Evolutionary conservation across 2,888 invertebrate species (phyloP).

Genomic region (Salticus scenicus): DNA sequence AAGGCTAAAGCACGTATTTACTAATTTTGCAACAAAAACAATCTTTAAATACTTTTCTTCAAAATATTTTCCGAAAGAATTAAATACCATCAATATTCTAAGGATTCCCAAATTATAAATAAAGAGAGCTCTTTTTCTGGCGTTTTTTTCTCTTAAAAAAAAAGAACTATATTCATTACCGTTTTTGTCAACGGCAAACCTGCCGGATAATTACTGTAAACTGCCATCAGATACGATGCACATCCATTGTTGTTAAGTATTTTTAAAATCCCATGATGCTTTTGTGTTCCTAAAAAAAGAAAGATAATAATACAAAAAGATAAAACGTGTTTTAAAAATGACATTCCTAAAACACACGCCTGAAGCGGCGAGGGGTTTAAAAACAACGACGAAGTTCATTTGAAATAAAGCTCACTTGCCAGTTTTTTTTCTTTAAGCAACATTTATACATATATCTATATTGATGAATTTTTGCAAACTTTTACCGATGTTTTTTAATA

Average conservation of each 20-base stretch:
- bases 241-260: conserved; percentile 66
- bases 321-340: conserved; percentile 49
- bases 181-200: conserved; percentile 19
- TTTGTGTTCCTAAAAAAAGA: background rate
- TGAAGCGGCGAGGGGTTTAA: conserved; percentile 51
- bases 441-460: conserved; percentile 20
- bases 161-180: conserved; percentile 15
- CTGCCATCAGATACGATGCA: conserved; percentile 31
- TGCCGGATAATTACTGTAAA: conserved; percentile 14
- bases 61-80: background rate
- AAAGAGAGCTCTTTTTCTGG: background rate
- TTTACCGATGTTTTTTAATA: conserved; percentile 12
- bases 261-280: conserved; percentile 48
- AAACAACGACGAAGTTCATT: conserved; percentile 49
- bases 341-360: conserved; percentile 37
- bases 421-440: background rate
- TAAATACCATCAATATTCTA: background rate
- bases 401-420: conserved; percentile 43
- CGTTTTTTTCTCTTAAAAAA: background rate
- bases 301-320: conserved; percentile 19
- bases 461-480: conserved; percentile 29
- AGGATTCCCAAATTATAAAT: conserved; percentile 17
- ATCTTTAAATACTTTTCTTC: background rate
- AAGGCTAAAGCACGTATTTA: background rate
- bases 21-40: conserved; percentile 8